A percentile compares a stretch with the other conserved stretches of the same genome.
These are phyloP conservation scores for Amphipoea lucens DNA, from an alignment of 2,888 invertebrate genomes.

Conservation along the genomic window DNA sequence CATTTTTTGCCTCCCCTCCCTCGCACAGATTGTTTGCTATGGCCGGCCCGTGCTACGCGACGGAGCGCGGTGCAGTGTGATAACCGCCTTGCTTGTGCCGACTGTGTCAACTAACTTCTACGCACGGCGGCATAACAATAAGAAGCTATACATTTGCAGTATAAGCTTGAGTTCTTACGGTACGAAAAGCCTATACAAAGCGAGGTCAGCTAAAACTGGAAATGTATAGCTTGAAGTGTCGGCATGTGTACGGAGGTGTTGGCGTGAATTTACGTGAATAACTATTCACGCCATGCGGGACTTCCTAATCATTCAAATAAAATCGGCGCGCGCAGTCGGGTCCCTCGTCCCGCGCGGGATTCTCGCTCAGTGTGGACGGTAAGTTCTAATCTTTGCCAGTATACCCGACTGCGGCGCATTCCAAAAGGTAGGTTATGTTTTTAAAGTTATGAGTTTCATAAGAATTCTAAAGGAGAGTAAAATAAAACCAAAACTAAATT, in stretches of 20 bases:
- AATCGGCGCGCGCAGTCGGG: not conserved
- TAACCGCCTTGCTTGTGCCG: not conserved
- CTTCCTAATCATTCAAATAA: not conserved
- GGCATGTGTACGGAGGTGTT: not conserved
- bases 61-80: not conserved
- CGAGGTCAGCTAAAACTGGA: too few species aligned
- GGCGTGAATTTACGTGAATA: too few species aligned
- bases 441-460: not conserved
- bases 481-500: slow-evolving; percentile 54
- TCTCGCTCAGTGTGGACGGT: not conserved
- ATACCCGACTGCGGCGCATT: not conserved
- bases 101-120: not conserved
- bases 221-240: too few species aligned
- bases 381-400: not conserved
- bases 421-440: not conserved
- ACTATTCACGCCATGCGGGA: not conserved
- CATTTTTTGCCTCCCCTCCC: too few species aligned
- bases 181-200: too few species aligned
- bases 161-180: too few species aligned
- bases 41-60: too few species aligned
- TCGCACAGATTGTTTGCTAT: too few species aligned
- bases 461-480: not conserved
- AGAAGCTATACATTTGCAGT: too few species aligned
- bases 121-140: too few species aligned
- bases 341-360: not conserved